These are phyloP conservation scores for Perca flavescens DNA, from an alignment of 2,113 vertebrate genomes.

Conservation along the genomic window DNA sequence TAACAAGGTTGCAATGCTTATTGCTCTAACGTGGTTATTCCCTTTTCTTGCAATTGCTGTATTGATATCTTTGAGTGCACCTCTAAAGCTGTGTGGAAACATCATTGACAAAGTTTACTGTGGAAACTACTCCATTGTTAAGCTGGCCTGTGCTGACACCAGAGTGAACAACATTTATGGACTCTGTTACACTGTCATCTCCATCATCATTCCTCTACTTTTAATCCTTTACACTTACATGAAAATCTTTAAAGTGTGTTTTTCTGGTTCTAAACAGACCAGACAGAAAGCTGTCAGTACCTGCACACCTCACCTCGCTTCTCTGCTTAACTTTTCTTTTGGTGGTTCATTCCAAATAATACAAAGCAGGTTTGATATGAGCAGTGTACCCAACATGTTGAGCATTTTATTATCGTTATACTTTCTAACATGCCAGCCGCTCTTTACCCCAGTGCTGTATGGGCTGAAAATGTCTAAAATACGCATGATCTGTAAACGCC, in stretches of 20 bases:
- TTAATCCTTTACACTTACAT: not conserved
- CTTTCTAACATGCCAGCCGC: constrained; percentile 26
- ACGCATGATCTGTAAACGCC: not conserved
- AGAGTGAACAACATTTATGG: not conserved
- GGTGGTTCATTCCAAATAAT: not conserved
- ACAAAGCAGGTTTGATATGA: constrained; percentile 48
- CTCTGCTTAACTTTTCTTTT: constrained; percentile 40
- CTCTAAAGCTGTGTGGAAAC: constrained; percentile 51
- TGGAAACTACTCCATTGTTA: constrained; percentile 64
- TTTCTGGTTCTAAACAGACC: constrained; percentile 27
- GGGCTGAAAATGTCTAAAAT: constrained; percentile 39
- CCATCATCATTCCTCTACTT: not conserved
- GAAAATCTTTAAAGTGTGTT: constrained; percentile 43
- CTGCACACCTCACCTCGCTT: constrained; percentile 51
- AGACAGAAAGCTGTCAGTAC: constrained; percentile 44
- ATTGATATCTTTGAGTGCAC: constrained; percentile 30
- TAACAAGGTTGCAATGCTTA: constrained; percentile 1
- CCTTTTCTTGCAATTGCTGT: constrained; percentile 5
- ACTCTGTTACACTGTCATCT: not conserved
- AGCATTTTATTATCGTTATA: constrained; percentile 18
- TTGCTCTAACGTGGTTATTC: constrained; percentile 51
- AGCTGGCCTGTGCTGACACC: constrained; percentile 66
- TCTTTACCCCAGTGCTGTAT: constrained; percentile 44
- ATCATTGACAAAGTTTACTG: constrained; percentile 64
- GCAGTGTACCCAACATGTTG: not conserved